Evolutionary conservation across 1,140 invertebrate genomes (phyloP).

Genomic region (Argopecten irradians): DNA sequence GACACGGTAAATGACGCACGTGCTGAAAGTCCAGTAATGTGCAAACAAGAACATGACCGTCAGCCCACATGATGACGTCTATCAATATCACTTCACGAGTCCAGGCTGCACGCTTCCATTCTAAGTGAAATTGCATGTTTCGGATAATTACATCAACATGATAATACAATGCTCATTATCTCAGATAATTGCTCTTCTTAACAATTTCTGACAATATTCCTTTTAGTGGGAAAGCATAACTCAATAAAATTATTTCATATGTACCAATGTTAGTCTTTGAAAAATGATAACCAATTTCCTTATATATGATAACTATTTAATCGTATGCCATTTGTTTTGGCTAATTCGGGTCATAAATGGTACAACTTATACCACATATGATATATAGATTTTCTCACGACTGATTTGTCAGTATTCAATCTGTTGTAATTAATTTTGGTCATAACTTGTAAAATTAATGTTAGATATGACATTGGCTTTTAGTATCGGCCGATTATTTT

Average conservation of each 20-base stretch:
- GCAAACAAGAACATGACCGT: not conserved
- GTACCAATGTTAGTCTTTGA: not conserved
- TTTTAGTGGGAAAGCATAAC: not conserved
- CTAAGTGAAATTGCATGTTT: conserved; percentile 15
- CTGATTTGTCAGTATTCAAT: too few relatives aligned
- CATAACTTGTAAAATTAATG: too few relatives aligned
- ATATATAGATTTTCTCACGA: too few relatives aligned
- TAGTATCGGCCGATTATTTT: too few relatives aligned
- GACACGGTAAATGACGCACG: not conserved
- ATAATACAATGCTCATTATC: not conserved
- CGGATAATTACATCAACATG: not conserved
- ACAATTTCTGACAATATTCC: not conserved
- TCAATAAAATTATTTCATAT: not conserved
- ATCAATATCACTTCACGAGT: not conserved
- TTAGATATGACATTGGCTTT: too few relatives aligned
- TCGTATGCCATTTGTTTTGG: too few relatives aligned
- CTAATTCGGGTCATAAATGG: too few relatives aligned
- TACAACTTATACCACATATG: too few relatives aligned
- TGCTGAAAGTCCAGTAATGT: not conserved
- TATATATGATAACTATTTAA: too few relatives aligned
- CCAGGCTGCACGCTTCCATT: not conserved
- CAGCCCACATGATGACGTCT: not conserved
- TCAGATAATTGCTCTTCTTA: not conserved
- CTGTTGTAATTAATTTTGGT: too few relatives aligned
- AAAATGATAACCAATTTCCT: not conserved